These are phyloP conservation scores for Adrianichthys oophorus DNA, from an alignment of 2,797 vertebrate species.

Conservation along the genomic window DNA sequence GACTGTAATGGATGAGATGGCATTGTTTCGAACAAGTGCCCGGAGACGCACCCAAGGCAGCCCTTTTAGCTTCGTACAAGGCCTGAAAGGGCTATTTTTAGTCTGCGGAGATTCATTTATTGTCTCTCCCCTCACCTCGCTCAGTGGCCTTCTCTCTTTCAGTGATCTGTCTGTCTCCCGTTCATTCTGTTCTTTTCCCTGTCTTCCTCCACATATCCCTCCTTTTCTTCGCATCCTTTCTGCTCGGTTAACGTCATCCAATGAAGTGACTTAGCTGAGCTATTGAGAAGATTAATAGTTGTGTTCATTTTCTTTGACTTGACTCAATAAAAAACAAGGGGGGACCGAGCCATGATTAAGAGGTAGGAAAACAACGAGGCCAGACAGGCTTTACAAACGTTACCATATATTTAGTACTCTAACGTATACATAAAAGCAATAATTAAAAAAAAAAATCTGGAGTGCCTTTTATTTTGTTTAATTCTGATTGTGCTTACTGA, in stretches of 20 bases:
- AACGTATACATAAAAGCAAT: too few species aligned
- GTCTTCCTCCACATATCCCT: constrained; percentile 24
- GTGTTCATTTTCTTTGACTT: constrained; percentile 14
- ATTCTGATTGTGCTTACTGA: too few species aligned
- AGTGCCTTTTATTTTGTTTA: too few species aligned
- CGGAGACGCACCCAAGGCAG: constrained; percentile 66
- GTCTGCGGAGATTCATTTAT: constrained; percentile 64
- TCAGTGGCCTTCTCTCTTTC: constrained; percentile 43
- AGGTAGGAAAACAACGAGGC: constrained; percentile 36
- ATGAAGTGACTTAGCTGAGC: constrained; percentile 8
- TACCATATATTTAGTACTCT: too few species aligned
- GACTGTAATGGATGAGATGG: constrained; percentile 64
- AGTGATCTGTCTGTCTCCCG: constrained; percentile 35
- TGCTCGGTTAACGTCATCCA: constrained; percentile 36
- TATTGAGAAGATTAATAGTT: constrained; percentile 25
- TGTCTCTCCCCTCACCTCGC: constrained; percentile 30
- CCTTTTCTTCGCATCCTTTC: constrained; percentile 30
- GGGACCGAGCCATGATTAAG: constrained; percentile 29
- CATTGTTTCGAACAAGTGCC: constrained; percentile 74
- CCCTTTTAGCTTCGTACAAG: constrained; percentile 63
- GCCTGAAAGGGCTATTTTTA: constrained; percentile 73
- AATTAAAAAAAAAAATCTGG: too few species aligned
- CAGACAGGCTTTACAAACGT: constrained; percentile 14
- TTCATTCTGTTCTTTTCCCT: constrained; percentile 26
- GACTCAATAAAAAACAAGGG: constrained; percentile 14